Evolutionary conservation across 2,113 vertebrate genomes (phyloP).

Genomic region (Nesoenas mayeri): DNA sequence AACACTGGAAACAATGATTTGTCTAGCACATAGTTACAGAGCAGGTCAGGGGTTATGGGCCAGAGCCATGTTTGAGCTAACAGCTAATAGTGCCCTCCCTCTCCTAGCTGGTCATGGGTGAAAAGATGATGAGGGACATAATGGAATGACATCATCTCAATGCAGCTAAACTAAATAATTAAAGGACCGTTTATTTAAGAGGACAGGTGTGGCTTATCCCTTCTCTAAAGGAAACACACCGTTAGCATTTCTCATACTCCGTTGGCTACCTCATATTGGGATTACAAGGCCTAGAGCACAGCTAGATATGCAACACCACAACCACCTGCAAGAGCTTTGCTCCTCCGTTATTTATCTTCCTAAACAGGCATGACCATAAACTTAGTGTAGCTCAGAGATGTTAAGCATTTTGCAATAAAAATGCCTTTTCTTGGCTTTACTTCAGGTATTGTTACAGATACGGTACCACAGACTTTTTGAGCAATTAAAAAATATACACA

Average conservation of each 20-base stretch:
- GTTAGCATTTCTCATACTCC: background rate
- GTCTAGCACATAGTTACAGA: background rate
- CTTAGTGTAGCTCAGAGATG: slow-evolving; percentile 3
- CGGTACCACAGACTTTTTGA: slow-evolving; percentile 89
- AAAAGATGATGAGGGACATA: slow-evolving; percentile 49
- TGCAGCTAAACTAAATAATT: background rate
- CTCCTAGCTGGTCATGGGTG: slow-evolving; percentile 25
- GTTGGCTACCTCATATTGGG: background rate
- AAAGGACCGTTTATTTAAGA: background rate
- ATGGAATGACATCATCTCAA: background rate
- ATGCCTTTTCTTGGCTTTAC: slow-evolving; percentile 65
- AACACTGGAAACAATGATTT: background rate
- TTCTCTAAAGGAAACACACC: slow-evolving; percentile 10
- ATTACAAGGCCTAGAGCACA: slow-evolving; percentile 27
- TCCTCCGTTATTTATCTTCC: background rate
- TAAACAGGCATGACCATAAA: slow-evolving; percentile 11
- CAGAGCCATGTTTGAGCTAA: slow-evolving; percentile 23
- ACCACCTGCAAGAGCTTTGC: background rate
- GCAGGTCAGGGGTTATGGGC: background rate
- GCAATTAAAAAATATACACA: slow-evolving; percentile 96
- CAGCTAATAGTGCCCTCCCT: slow-evolving; percentile 38
- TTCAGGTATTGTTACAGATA: slow-evolving; percentile 83
- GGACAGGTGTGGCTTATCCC: background rate
- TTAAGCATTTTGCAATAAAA: slow-evolving; percentile 64
- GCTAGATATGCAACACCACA: slow-evolving; percentile 6